Conservation (phyloP, 2,797 vertebrate species). For the Hoplostethus atlanticus region DNA sequence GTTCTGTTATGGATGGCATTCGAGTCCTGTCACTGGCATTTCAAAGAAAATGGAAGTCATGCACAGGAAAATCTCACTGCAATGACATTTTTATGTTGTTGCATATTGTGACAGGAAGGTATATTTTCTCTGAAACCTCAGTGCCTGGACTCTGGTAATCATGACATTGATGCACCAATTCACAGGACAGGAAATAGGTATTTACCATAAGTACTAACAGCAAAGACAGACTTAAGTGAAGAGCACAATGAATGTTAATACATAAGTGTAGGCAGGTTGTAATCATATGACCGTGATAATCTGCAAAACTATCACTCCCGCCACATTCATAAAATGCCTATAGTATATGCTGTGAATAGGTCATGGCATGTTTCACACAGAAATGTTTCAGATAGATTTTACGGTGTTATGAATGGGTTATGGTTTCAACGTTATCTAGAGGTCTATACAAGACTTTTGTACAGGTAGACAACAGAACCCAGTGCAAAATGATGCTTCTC, state of each 20-base stretch:
- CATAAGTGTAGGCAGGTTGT: neutral
- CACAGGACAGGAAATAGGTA: constrained; percentile 37
- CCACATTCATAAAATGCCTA: neutral
- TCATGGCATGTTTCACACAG: neutral
- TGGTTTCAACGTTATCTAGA: constrained; percentile 5
- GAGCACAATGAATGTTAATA: constrained; percentile 3
- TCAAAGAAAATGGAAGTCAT: constrained; percentile 55
- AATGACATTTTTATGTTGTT: constrained; percentile 1
- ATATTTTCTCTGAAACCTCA: constrained; percentile 35
- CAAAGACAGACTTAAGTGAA: constrained; percentile 16
- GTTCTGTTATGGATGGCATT: constrained; percentile 41
- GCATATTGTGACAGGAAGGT: constrained; percentile 41
- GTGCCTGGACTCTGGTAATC: constrained; percentile 17
- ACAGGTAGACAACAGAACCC: neutral
- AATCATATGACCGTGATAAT: neutral
- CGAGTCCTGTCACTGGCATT: constrained; percentile 52
- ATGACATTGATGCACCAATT: constrained; percentile 47
- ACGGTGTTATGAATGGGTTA: constrained; percentile 8
- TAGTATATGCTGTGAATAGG: neutral
- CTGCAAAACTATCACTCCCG: neutral
- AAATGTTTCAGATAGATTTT: neutral
- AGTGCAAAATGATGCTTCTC: neutral
- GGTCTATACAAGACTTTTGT: neutral
- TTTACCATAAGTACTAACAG: neutral
- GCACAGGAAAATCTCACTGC: constrained; percentile 32